Conservation (phyloP, 2,113 vertebrate species). For the Callaeas wilsoni region DNA sequence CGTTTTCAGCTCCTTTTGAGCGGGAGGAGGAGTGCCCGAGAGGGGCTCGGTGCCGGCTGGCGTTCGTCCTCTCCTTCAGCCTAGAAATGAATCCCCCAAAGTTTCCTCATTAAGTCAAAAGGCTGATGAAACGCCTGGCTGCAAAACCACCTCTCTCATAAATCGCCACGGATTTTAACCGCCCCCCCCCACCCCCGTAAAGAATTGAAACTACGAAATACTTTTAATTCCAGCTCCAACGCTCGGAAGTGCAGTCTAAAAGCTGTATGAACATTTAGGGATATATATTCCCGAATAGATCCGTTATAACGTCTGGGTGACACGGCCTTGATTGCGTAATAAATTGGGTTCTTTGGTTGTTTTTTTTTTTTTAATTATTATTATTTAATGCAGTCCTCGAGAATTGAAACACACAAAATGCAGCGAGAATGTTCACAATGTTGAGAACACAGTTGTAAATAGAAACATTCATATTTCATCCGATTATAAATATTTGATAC, state of each 20-base stretch:
- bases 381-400: conserved; percentile 73
- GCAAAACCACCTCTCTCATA: not conserved
- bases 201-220: not conserved
- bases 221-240: not conserved
- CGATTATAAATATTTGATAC: conserved; percentile 78
- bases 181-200: not conserved
- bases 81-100: not conserved
- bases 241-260: not conserved
- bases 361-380: not conserved
- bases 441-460: conserved; percentile 69
- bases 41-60: not conserved
- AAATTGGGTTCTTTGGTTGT: not conserved
- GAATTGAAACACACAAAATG: conserved; percentile 74
- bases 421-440: conserved; percentile 70
- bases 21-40: not conserved
- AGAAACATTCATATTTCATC: conserved; percentile 77
- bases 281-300: not conserved
- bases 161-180: not conserved
- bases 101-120: conserved; percentile 3
- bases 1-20: not conserved
- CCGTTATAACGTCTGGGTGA: not conserved
- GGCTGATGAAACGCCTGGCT: not conserved
- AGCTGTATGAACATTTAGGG: not conserved
- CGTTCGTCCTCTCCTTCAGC: not conserved
- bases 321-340: conserved; percentile 40